Conservation (phyloP, 2,888 invertebrate genomes). For the Eutolmus rufibarbis region DNA sequence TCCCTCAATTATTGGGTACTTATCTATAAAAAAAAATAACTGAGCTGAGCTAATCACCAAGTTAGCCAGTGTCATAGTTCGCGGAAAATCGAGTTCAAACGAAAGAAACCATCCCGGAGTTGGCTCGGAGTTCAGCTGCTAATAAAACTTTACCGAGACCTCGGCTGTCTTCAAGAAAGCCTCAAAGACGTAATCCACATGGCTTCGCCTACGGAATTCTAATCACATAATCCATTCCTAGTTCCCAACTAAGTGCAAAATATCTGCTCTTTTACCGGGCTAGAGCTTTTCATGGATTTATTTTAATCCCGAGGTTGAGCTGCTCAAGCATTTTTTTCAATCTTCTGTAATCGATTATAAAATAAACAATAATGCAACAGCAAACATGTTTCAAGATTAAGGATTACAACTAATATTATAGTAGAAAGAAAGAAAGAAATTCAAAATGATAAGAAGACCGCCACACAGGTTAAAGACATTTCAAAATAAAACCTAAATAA, state of each 20-base stretch:
- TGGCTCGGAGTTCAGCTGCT: background rate
- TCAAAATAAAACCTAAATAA: too few species aligned
- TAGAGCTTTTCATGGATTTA: too few species aligned
- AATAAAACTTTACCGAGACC: background rate
- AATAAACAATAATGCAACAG: too few species aligned
- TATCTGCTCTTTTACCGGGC: too few species aligned
- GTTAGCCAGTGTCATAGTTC: background rate
- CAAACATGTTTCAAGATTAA: too few species aligned
- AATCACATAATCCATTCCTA: background rate
- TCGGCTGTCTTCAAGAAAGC: background rate
- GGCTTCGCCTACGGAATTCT: background rate
- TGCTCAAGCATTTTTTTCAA: too few species aligned
- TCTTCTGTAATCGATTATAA: too few species aligned
- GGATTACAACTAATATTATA: too few species aligned
- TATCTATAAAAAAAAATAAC: background rate
- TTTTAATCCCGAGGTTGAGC: too few species aligned
- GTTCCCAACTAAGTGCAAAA: background rate
- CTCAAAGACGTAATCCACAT: background rate
- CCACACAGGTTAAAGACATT: too few species aligned
- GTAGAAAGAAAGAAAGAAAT: too few species aligned
- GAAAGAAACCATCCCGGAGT: background rate
- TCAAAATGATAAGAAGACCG: too few species aligned
- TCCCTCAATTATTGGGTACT: background rate
- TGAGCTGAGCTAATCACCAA: background rate
- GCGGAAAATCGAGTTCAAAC: background rate